Evolutionary conservation across 2,113 vertebrate genomes (phyloP), one percentile per base, ranked within the genome.

Genomic region (Rhinolophus sinicus): DNA sequence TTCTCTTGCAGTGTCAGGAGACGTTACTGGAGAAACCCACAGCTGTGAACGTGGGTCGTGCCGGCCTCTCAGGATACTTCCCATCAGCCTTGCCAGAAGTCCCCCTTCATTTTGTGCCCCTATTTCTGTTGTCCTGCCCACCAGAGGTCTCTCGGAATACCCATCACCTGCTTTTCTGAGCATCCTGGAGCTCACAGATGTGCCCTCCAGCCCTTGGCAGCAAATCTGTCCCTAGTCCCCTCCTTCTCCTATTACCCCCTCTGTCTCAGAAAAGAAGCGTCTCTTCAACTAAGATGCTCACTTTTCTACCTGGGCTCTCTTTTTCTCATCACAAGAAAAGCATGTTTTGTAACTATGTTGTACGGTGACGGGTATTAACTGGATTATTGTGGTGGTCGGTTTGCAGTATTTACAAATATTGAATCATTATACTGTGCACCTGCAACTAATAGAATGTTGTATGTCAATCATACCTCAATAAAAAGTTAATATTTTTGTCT

Each of bases 151-250:
- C 81, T 60, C 69, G 9, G 62, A 22, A 22, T 6, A 38, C n/a
- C 28, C 0, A 1, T 52, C n/a, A 14, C 40, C 38, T 52, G 62
- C 50, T 69, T 52, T 35, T 44, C 15, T 12, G 50, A 69, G 84
- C 38, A 12, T 5, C 21, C 30, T 4, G 28, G 19, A 33, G 3
- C 47, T 40, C 26, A 2, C 19, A 18, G 11, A 4, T 13, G 10
- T 83, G 60, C 52, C 6, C 40, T 47, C 38, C 0, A 14, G 64
- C 5, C 30, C 15, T 15, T 56, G 28, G 7, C 5, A 50, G 2
- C 28, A 5, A 3, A 0, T 81, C 44, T 0, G 8, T 28, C 67
- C 28, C 22, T 28, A 9, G 44, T n/a, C 14, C 30, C 6, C 24
- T 22, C 10, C 15, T 14, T 24, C 19, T 38, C 16, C 21, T 35